Evolutionary conservation across 1,140 invertebrate genomes (phyloP).

Genomic region (Sesamia nonagrioides): DNA sequence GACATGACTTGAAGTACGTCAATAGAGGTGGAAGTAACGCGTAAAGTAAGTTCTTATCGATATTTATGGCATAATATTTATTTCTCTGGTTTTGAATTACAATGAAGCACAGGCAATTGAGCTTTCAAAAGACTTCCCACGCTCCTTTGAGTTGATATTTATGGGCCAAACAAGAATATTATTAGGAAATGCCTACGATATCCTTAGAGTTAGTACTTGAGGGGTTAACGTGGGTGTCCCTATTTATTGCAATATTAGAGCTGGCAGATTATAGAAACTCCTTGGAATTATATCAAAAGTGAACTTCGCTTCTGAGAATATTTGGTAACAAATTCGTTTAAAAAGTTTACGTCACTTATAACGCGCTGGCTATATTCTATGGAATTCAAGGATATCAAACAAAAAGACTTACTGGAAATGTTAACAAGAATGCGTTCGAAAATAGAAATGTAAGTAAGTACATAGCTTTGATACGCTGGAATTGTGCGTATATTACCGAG

Average conservation of each 20-base stretch:
- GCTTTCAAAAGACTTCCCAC: constrained; percentile 49
- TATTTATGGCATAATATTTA: constrained; percentile 48
- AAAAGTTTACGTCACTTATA: constrained; percentile 8
- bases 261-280: neutral
- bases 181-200: constrained; percentile 39
- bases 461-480: neutral
- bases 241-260: constrained; percentile 23
- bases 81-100: constrained; percentile 37
- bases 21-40: constrained; percentile 40
- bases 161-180: constrained; percentile 36
- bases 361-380: constrained; percentile 9
- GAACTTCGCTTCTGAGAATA: neutral
- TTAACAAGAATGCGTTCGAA: constrained; percentile 15
- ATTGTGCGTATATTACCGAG: neutral
- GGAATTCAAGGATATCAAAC: constrained; percentile 18
- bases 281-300: neutral
- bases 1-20: constrained; percentile 29
- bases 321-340: neutral
- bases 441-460: constrained; percentile 35
- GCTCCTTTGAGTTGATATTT: constrained; percentile 35
- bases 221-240: constrained; percentile 26
- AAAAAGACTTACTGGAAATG: constrained; percentile 7
- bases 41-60: constrained; percentile 42
- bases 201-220: constrained; percentile 21
- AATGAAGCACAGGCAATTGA: constrained; percentile 46